These are phyloP conservation scores for Lutraria rhynchaena DNA, from an alignment of 1,140 invertebrate genomes.

Conservation along the genomic window DNA sequence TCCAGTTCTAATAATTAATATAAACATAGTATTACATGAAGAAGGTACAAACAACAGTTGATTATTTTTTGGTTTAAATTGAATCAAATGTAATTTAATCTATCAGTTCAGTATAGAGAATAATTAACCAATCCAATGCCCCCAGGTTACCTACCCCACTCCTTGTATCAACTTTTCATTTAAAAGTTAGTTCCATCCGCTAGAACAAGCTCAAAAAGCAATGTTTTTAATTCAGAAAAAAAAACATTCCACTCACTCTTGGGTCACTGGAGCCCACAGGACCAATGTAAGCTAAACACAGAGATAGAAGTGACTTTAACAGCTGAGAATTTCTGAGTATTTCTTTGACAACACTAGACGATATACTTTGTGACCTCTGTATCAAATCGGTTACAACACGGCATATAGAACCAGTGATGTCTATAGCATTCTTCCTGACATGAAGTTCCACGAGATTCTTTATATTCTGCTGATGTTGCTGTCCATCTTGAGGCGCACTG, in stretches of 20 bases:
- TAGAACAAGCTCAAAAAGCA: too few relatives aligned
- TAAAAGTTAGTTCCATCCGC: too few relatives aligned
- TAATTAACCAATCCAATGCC: too few relatives aligned
- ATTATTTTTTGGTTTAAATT: too few relatives aligned
- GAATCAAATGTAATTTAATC: too few relatives aligned
- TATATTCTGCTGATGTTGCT: conserved; percentile 85
- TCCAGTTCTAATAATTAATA: too few relatives aligned
- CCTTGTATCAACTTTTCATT: too few relatives aligned
- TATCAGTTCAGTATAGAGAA: too few relatives aligned
- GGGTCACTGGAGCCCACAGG: conserved; percentile 91
- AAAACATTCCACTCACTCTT: conserved; percentile 86
- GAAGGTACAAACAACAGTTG: too few relatives aligned
- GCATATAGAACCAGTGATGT: conserved; percentile 88
- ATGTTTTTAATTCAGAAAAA: too few relatives aligned
- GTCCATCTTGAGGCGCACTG: conserved; percentile 87
- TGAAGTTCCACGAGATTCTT: conserved; percentile 88
- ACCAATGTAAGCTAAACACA: conserved; percentile 91
- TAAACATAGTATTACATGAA: too few relatives aligned
- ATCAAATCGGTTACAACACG: conserved; percentile 89
- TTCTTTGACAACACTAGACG: conserved; percentile 82
- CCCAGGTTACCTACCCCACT: too few relatives aligned
- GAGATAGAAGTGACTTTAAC: conserved; percentile 89
- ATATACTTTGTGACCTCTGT: conserved; percentile 85
- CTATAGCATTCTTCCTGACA: conserved; percentile 88
- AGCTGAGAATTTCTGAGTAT: conserved; percentile 82